phyloP scores from a whole-genome alignment of 2,888 invertebrate genomes.

The Altica lythri region DNA sequence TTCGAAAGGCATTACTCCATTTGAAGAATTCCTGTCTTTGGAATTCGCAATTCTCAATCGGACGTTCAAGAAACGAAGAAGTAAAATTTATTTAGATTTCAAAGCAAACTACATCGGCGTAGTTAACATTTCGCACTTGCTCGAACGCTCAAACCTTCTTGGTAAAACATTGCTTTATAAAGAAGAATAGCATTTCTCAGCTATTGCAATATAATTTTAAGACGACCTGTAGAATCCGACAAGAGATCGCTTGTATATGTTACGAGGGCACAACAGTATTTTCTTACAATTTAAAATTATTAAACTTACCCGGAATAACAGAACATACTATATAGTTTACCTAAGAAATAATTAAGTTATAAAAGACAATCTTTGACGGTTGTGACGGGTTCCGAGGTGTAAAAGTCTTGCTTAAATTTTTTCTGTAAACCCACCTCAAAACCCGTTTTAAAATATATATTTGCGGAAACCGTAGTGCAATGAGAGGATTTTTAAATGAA shows the following conservation, averaged over 20 bases:
- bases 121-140: slow-evolving; percentile 33
- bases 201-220: slow-evolving; percentile 39
- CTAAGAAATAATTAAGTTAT: no score
- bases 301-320: no score
- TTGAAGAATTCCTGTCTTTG: slow-evolving; percentile 10
- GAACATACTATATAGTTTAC: no score
- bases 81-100: slow-evolving; percentile 28
- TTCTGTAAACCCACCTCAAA: no score
- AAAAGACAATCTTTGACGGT: no score
- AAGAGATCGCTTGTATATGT: slow-evolving; percentile 25
- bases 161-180: slow-evolving; percentile 32
- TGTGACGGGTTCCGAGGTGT: no score
- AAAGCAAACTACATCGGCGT: slow-evolving; percentile 23
- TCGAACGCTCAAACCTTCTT: slow-evolving; percentile 28
- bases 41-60: slow-evolving; percentile 11
- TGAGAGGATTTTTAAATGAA: no score
- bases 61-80: slow-evolving; percentile 11
- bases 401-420: no score
- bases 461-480: no score
- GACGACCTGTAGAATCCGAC: slow-evolving; percentile 37
- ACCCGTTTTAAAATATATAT: no score
- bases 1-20: slow-evolving; percentile 16
- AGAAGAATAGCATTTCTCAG: slow-evolving; percentile 35
- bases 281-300: no score
- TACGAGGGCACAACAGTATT: slow-evolving; percentile 14